Evolutionary conservation across 2,113 vertebrate genomes (phyloP), one percentile per base, ranked within the genome.

Genomic region (Rhipidura dahli): DNA sequence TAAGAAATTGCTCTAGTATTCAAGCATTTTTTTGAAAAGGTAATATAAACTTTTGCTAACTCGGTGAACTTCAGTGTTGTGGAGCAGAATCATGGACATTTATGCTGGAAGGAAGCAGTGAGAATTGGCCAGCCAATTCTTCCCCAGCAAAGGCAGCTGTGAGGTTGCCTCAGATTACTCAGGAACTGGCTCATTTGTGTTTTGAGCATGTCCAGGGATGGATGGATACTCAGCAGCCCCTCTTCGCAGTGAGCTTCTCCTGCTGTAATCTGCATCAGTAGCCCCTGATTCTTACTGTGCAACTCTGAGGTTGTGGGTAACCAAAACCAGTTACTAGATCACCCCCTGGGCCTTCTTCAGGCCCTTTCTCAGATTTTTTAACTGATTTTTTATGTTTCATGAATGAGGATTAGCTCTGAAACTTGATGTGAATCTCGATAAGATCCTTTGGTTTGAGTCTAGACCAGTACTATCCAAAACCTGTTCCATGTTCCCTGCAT

Each of bases 361-460:
- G 16, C 1, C 9, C 4, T 22, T 63, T 79, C 54, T 61, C 50
- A 49, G 21, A 10, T 40, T 71, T 70, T 73, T 13, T 18, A 3
- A 1, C 4, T 4, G 17, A 7, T 31, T 49, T 71, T 66, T 71
- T 37, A 59, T 1, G 0, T 19, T 33, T 87, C 5, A 24, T 15
- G 23, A 56, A 30, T 15, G 19, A n/a, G 6, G n/a, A 71, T 7
- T 9, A 57, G 12, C 9, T 63, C 42, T 57, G 39, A 53, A 57
- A 30, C 35, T 65, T 2, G 4, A 11, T 15, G 24, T 44, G 37
- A 87, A 63, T 39, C 10, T 44, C 1, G 0, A 15, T 51, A 10
- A 15, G 15, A 42, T 75, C 9, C 7, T 37, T 6, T n/a, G 28
- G 28, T 27, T 66, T 89, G 28, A 60, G 44, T 79, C 26, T 28